Conservation (phyloP, 2,797 vertebrate genomes). For the Enteromius trimaculatus region DNA sequence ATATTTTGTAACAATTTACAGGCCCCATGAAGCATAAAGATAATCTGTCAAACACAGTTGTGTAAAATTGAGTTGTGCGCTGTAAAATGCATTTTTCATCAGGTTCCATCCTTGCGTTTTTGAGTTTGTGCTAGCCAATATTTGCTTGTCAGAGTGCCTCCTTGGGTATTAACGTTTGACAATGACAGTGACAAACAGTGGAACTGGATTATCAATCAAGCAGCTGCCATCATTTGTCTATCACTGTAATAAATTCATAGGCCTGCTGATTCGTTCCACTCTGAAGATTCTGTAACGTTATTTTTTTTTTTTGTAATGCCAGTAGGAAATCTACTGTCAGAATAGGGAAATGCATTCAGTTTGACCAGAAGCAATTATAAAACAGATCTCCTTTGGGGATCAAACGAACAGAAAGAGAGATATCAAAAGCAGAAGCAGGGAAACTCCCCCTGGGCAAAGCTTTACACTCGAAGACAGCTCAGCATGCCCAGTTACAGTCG, state of each 20-base stretch:
- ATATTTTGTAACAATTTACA: background rate
- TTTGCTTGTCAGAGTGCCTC: slow-evolving; percentile 25
- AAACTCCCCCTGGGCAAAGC: background rate
- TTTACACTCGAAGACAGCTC: background rate
- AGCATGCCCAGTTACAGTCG: background rate
- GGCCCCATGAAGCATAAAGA: background rate
- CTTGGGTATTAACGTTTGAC: slow-evolving; percentile 4
- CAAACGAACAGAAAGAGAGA: background rate
- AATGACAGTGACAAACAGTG: slow-evolving; percentile 29
- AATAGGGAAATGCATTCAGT: background rate
- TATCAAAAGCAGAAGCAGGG: slow-evolving; percentile 6
- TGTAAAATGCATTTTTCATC: background rate
- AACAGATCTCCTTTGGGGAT: background rate
- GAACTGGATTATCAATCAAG: slow-evolving; percentile 22
- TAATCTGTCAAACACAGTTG: background rate
- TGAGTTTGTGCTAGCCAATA: background rate
- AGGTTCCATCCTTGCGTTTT: background rate
- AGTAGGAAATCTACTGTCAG: background rate
- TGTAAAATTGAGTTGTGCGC: background rate
- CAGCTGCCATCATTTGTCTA: slow-evolving; percentile 1
- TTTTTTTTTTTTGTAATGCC: background rate
- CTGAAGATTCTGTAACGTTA: background rate
- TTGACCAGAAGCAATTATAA: background rate
- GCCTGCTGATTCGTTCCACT: background rate
- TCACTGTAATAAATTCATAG: slow-evolving; percentile 12